Percentiles rank a stretch among this genome's conserved stretches.
phyloP scores from a whole-genome alignment of 2,113 vertebrate species.

The Limanda limanda region DNA sequence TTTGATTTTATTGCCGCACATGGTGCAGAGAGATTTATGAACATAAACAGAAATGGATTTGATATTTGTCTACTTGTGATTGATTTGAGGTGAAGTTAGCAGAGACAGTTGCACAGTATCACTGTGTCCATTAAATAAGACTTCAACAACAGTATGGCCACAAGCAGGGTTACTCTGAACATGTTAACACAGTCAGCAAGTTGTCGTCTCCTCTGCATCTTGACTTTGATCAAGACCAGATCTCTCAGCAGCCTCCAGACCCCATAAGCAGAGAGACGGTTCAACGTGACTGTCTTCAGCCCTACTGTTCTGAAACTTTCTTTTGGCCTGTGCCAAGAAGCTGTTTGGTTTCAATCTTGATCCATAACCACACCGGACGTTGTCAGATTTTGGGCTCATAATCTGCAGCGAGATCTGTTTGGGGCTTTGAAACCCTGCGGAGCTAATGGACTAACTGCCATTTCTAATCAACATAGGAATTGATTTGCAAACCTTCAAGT shows the following conservation, averaged over 20 bases:
- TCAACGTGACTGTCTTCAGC: slow-evolving; percentile 55
- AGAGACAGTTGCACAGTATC: slow-evolving; percentile 19
- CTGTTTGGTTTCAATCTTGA: slow-evolving; percentile 75
- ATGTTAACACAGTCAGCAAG: slow-evolving; percentile 52
- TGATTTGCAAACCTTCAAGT: slow-evolving; percentile 54
- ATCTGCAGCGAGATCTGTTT: slow-evolving; percentile 70
- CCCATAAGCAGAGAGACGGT: slow-evolving; percentile 46
- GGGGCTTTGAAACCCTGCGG: slow-evolving; percentile 67
- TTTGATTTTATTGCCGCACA: too few species aligned
- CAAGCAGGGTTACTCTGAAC: slow-evolving; percentile 15
- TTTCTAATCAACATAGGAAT: slow-evolving; percentile 71
- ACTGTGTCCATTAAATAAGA: slow-evolving; percentile 35
- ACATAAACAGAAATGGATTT: not conserved
- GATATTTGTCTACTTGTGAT: not conserved
- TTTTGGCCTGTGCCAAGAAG: slow-evolving; percentile 73
- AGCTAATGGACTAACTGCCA: slow-evolving; percentile 77
- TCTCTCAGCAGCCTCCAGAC: slow-evolving; percentile 52
- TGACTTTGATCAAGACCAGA: slow-evolving; percentile 72
- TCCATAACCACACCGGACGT: slow-evolving; percentile 63
- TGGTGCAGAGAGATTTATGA: too few species aligned
- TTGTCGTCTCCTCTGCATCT: slow-evolving; percentile 58
- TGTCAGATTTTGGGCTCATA: slow-evolving; percentile 66
- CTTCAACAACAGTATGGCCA: slow-evolving; percentile 26
- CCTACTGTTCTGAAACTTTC: slow-evolving; percentile 67
- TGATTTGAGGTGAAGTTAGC: slow-evolving; percentile 25